Conservation (phyloP, 2,113 vertebrate genomes). For the Nerophis ophidion region DNA sequence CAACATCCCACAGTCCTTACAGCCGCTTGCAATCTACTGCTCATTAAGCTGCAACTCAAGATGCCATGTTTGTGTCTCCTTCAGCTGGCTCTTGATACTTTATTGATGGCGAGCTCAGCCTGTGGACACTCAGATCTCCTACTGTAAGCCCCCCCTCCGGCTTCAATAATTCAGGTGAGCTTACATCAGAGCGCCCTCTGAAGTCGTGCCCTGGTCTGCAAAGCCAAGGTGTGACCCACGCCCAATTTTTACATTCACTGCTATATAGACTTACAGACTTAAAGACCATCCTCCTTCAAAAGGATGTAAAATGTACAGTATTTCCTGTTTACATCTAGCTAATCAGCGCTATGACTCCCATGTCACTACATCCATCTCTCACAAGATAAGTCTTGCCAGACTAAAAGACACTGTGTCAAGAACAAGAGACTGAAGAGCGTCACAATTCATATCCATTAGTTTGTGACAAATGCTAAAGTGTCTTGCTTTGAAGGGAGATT, state of each 20-base stretch:
- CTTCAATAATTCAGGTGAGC: conserved; percentile 63
- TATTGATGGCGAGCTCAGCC: conserved; percentile 58
- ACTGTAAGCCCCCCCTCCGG: not conserved
- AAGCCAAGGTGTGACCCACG: conserved; percentile 29
- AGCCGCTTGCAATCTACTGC: not conserved
- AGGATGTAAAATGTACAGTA: too few relatives aligned
- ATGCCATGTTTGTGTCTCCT: not conserved
- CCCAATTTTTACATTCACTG: conserved; percentile 31
- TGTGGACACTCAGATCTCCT: conserved; percentile 29
- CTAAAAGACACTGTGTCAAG: conserved; percentile 9
- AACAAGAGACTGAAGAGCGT: not conserved
- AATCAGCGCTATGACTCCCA: too few relatives aligned
- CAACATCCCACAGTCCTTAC: not conserved
- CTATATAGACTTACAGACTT: conserved; percentile 9
- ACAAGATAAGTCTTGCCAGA: not conserved
- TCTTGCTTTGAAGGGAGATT: conserved; percentile 10
- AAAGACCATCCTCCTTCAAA: conserved; percentile 9
- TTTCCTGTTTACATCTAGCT: too few relatives aligned
- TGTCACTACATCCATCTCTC: too few relatives aligned
- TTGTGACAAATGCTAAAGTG: conserved; percentile 5
- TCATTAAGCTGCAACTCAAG: not conserved
- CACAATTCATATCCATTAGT: conserved; percentile 12
- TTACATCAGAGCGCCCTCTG: conserved; percentile 57
- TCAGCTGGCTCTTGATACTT: conserved; percentile 48
- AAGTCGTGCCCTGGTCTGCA: conserved; percentile 39